Conservation (phyloP, 2,797 vertebrate genomes). For the Gouania willdenowi region DNA sequence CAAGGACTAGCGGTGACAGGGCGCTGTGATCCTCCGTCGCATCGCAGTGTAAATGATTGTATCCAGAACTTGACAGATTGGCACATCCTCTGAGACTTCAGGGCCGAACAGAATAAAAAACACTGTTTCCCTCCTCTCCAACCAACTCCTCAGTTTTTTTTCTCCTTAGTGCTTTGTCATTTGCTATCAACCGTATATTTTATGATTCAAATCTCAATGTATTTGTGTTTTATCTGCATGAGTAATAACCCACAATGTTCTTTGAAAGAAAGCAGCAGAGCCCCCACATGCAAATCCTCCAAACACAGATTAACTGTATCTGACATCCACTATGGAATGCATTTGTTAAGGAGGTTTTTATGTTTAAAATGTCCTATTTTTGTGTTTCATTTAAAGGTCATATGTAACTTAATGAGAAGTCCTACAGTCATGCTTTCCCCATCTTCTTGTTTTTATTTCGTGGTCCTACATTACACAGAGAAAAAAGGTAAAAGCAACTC, state of each 20-base stretch:
- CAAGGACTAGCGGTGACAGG: slow-evolving; percentile 50
- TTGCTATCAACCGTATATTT: slow-evolving; percentile 19
- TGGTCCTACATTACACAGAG: slow-evolving; percentile 3
- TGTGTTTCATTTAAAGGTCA: slow-evolving; percentile 32
- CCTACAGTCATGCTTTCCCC: slow-evolving; percentile 4
- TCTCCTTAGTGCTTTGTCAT: slow-evolving; percentile 7
- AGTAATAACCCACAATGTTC: slow-evolving; percentile 31
- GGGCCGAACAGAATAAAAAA: slow-evolving; percentile 10
- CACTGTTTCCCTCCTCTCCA: neutral
- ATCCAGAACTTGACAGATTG: slow-evolving; percentile 46
- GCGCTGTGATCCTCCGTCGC: slow-evolving; percentile 39
- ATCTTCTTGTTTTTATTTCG: slow-evolving; percentile 17
- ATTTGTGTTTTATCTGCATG: slow-evolving; percentile 29
- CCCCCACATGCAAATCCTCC: slow-evolving; percentile 6
- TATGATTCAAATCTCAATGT: slow-evolving; percentile 35
- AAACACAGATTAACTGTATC: slow-evolving; percentile 7
- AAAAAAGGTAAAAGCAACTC: too few relatives aligned
- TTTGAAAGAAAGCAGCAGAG: slow-evolving; percentile 32
- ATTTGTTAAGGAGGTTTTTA: slow-evolving; percentile 17
- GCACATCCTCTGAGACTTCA: slow-evolving; percentile 33
- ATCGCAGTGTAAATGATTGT: slow-evolving; percentile 45
- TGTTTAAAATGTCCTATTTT: slow-evolving; percentile 11
- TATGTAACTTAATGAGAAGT: slow-evolving; percentile 4
- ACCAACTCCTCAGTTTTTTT: slow-evolving; percentile 2
- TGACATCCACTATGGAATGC: slow-evolving; percentile 8